A percentile compares a stretch with the other conserved stretches of the same genome.
These are phyloP conservation scores for Steromphala cineraria DNA, from an alignment of 2,888 invertebrate genomes.

Conservation along the genomic window DNA sequence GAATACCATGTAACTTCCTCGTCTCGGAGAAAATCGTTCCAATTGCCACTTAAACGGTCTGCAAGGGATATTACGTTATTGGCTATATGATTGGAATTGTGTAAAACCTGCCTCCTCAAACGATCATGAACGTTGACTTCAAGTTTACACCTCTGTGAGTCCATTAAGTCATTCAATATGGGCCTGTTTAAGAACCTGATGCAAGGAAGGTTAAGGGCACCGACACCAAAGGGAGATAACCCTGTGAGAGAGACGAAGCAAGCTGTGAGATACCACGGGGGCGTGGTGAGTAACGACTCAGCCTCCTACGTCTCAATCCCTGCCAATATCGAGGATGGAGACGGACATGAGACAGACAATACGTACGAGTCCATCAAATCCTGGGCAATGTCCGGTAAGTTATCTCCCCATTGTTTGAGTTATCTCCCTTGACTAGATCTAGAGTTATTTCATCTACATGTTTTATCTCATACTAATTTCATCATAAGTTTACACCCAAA, in stretches of 20 bases:
- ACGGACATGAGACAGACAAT: slow-evolving; percentile 42
- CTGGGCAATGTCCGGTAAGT: slow-evolving; percentile 36
- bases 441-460: too few relatives aligned
- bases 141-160: too few relatives aligned
- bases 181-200: background rate
- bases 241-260: background rate
- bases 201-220: background rate
- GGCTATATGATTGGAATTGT: too few relatives aligned
- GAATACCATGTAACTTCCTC: too few relatives aligned
- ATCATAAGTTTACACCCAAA: too few relatives aligned
- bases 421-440: too few relatives aligned
- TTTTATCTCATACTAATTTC: too few relatives aligned
- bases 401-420: background rate
- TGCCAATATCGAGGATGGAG: slow-evolving; percentile 32
- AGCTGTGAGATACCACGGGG: background rate
- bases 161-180: background rate
- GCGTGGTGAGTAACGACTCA: slow-evolving; percentile 24
- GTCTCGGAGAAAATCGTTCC: too few relatives aligned
- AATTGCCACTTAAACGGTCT: too few relatives aligned
- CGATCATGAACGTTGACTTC: too few relatives aligned
- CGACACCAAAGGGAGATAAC: background rate
- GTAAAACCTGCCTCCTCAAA: too few relatives aligned
- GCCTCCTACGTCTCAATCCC: slow-evolving; percentile 41
- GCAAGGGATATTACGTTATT: too few relatives aligned
- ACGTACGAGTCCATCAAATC: slow-evolving; percentile 46